Conservation (phyloP, 2,113 vertebrate genomes). For the Leptodactylus fuscus region DNA sequence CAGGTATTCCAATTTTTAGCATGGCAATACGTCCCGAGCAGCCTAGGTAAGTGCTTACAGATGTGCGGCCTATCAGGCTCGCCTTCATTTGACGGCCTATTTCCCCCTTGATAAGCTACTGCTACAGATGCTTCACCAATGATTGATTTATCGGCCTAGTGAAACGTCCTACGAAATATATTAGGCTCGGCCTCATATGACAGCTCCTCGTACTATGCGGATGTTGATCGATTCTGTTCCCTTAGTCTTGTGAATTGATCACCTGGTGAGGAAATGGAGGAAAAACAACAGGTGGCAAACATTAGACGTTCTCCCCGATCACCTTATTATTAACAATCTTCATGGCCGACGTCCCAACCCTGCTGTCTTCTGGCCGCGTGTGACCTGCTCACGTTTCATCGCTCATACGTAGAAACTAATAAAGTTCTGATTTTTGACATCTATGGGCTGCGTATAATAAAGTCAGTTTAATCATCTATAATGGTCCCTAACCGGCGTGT, state of each 20-base stretch:
- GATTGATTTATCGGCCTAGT: conserved; percentile 6
- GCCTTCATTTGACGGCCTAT: conserved; percentile 24
- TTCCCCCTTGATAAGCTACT: conserved; percentile 17
- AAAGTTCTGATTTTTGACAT: background rate
- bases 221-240: background rate
- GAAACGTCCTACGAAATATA: conserved; percentile 16
- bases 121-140: conserved; percentile 1
- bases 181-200: background rate
- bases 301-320: background rate
- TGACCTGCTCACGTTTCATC: background rate
- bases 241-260: conserved; percentile 2
- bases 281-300: conserved; percentile 4
- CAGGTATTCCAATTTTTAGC: conserved; percentile 48
- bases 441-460: background rate
- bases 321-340: conserved; percentile 7
- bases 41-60: conserved; percentile 30
- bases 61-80: conserved; percentile 3
- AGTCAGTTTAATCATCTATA: background rate
- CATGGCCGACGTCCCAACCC: background rate
- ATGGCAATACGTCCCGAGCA: conserved; percentile 8
- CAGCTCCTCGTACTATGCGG: background rate
- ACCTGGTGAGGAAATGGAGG: background rate
- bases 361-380: background rate
- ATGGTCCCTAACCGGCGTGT: background rate
- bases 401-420: conserved; percentile 15